phyloP scores from a whole-genome alignment of 2,797 vertebrate species.

The Balearica regulorum region DNA sequence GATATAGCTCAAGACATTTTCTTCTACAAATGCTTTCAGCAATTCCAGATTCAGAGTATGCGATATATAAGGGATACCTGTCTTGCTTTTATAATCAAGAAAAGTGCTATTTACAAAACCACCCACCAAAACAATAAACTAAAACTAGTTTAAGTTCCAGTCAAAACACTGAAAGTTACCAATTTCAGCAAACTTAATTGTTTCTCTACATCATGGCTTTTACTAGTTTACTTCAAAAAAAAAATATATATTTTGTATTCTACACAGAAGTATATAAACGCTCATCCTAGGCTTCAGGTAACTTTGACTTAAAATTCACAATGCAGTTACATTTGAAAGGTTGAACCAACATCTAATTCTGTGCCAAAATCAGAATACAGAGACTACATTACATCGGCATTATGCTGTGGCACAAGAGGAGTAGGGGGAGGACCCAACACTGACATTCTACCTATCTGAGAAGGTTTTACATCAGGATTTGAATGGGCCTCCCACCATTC shows the following conservation, averaged over 20 bases:
- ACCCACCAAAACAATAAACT: not conserved
- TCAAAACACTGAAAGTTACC: not conserved
- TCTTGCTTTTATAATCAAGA: not conserved
- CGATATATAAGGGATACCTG: not conserved
- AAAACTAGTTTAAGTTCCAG: not conserved
- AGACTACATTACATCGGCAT: fast-evolving
- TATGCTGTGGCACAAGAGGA: not conserved
- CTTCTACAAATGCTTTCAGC: not conserved
- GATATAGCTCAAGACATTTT: not conserved
- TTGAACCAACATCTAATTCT: not conserved
- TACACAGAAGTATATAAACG: not conserved
- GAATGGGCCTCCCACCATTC: not conserved
- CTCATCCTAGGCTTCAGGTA: not conserved
- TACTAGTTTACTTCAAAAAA: not conserved
- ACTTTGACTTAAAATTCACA: not conserved
- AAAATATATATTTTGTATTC: not conserved
- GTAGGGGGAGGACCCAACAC: not conserved
- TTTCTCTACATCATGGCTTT: not conserved
- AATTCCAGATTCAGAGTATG: not conserved
- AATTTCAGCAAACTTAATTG: not conserved
- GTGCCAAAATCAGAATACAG: not conserved
- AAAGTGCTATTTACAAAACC: not conserved
- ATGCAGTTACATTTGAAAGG: not conserved
- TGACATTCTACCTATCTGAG: fast-evolving
- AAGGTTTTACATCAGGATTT: not conserved